Conservation (phyloP, 2,797 vertebrate species). For the Sternarchorhynchus goeldii region DNA sequence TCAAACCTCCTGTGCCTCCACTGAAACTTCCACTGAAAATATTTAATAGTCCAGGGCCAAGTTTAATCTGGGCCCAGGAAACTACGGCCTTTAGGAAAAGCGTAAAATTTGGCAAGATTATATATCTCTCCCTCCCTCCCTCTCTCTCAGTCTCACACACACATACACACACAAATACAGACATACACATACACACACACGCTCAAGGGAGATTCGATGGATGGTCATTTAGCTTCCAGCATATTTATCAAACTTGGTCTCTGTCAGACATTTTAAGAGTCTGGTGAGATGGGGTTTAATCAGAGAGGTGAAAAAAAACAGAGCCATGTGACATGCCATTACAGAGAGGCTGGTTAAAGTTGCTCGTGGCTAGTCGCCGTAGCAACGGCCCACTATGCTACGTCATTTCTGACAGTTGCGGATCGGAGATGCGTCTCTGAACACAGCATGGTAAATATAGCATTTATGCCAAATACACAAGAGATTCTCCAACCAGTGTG, state of each 20-base stretch:
- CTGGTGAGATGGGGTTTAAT: background rate
- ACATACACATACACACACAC: background rate
- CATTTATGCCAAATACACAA: too few species aligned
- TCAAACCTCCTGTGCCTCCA: background rate
- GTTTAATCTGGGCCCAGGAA: conserved; percentile 7
- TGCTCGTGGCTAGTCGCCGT: background rate
- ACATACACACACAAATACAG: background rate
- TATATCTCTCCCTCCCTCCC: background rate
- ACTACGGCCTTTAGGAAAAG: background rate
- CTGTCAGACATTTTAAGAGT: conserved; percentile 20
- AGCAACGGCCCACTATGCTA: background rate
- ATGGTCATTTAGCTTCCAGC: conserved; percentile 14
- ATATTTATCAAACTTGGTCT: conserved; percentile 11
- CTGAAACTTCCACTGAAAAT: background rate
- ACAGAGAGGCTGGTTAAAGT: background rate
- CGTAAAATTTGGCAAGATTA: background rate
- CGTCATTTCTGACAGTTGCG: background rate
- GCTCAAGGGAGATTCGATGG: conserved; percentile 12
- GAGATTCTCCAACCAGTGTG: too few species aligned
- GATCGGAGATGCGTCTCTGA: too few species aligned
- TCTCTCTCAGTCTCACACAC: background rate
- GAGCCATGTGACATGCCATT: background rate
- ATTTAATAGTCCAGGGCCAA: background rate
- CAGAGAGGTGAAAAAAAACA: background rate
- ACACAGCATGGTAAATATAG: too few species aligned